These are phyloP conservation scores for Chionis minor DNA, from an alignment of 2,113 vertebrate genomes.

Conservation along the genomic window DNA sequence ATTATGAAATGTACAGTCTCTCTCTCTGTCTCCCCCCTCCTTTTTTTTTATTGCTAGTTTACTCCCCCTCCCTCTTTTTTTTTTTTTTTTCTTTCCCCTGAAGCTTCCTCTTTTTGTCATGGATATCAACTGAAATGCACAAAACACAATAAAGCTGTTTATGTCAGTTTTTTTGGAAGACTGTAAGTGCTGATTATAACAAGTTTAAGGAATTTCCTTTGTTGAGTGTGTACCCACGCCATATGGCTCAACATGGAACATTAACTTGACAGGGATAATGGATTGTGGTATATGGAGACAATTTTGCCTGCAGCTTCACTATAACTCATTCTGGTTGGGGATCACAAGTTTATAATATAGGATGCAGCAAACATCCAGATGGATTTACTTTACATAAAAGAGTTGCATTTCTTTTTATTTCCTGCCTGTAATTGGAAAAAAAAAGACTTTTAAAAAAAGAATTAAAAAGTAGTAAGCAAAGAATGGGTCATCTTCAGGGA, in stretches of 20 bases:
- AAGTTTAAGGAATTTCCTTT: constrained; percentile 90
- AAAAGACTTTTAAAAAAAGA: constrained; percentile 61
- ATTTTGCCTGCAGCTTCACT: constrained; percentile 84
- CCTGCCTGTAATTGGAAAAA: constrained; percentile 70
- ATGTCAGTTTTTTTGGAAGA: constrained; percentile 84
- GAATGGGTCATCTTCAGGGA: constrained; percentile 48
- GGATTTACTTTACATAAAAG: constrained; percentile 81
- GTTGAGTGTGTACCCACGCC: constrained; percentile 85
- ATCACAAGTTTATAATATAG: constrained; percentile 81
- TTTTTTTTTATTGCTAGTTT: constrained; percentile 72
- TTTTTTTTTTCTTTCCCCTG: not conserved
- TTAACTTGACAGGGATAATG: constrained; percentile 92
- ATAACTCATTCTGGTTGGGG: constrained; percentile 84
- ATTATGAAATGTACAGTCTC: constrained; percentile 69
- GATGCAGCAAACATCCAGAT: constrained; percentile 81
- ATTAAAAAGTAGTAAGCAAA: constrained; percentile 70
- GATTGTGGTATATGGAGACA: constrained; percentile 87
- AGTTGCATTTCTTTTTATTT: constrained; percentile 82
- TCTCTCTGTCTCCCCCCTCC: not conserved
- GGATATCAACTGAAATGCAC: constrained; percentile 83
- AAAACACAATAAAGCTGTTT: constrained; percentile 88
- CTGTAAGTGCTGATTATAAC: constrained; percentile 89
- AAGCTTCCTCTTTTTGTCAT: constrained; percentile 83
- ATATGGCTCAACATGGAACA: constrained; percentile 92
- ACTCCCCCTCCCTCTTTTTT: not conserved